Conservation (phyloP, 1,140 invertebrate species). For the Drosophila mayri region DNA sequence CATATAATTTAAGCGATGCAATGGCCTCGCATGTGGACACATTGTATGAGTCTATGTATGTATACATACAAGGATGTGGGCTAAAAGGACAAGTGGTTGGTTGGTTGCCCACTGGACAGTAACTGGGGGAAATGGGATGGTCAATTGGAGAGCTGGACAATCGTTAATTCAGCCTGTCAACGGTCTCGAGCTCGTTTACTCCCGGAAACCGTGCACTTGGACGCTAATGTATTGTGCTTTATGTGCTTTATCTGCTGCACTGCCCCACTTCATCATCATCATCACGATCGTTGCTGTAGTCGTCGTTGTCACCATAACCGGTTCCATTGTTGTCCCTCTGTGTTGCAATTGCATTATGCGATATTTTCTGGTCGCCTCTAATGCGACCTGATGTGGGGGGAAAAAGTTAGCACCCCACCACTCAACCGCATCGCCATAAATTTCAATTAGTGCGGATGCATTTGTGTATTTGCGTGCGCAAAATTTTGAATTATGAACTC, state of each 20-base stretch:
- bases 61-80: slow-evolving; percentile 3
- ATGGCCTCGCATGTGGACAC: neutral
- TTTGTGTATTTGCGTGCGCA: slow-evolving; percentile 47
- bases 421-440: slow-evolving; percentile 53
- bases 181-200: slow-evolving; percentile 47
- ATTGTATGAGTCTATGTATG: neutral
- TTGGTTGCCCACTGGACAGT: neutral
- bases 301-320: neutral
- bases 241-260: slow-evolving; percentile 56
- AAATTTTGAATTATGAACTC: slow-evolving; percentile 75
- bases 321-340: slow-evolving; percentile 20
- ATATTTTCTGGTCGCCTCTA: slow-evolving; percentile 46
- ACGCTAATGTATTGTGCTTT: slow-evolving; percentile 61
- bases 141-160: slow-evolving; percentile 37
- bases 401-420: slow-evolving; percentile 33
- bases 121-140: slow-evolving; percentile 10
- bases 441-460: slow-evolving; percentile 58
- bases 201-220: slow-evolving; percentile 63
- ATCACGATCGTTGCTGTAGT: neutral
- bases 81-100: neutral
- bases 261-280: slow-evolving; percentile 38
- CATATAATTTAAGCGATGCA: slow-evolving; percentile 10
- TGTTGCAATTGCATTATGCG: slow-evolving; percentile 50
- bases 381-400: slow-evolving; percentile 41
- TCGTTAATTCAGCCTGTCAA: slow-evolving; percentile 47